These are phyloP conservation scores for Tylochromis polylepis DNA, from an alignment of 2,113 vertebrate species.

Conservation along the genomic window DNA sequence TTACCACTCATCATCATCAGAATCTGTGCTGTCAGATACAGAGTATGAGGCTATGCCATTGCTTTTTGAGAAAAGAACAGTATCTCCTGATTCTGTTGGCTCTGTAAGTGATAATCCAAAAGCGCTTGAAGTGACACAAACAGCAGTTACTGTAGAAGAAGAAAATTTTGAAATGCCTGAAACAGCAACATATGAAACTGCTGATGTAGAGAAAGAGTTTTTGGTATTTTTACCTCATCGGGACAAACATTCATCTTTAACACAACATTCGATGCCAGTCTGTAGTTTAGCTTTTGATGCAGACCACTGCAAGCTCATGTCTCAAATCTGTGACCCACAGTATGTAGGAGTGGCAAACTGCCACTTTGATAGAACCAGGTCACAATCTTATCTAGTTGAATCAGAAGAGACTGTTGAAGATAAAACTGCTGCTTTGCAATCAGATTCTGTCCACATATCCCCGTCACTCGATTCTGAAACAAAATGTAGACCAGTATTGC, in stretches of 20 bases:
- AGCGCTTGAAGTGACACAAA: neutral
- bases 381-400: neutral
- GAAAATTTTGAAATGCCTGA: neutral
- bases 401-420: neutral
- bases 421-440: neutral
- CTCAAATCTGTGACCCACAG: constrained; percentile 63
- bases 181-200: neutral
- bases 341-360: constrained; percentile 38
- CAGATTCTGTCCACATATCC: neutral
- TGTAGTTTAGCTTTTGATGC: constrained; percentile 18
- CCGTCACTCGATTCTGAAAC: constrained; percentile 34
- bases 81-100: constrained; percentile 35
- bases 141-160: neutral
- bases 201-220: neutral
- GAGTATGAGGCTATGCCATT: neutral
- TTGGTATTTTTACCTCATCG: neutral
- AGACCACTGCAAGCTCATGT: constrained; percentile 48
- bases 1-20: neutral
- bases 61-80: constrained; percentile 6
- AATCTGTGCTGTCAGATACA: constrained; percentile 31
- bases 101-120: constrained; percentile 2
- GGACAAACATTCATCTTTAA: neutral
- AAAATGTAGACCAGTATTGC: neutral
- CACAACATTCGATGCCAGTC: neutral
- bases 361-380: neutral